A percentile compares a stretch with the other conserved stretches of the same genome.
Evolutionary conservation across 2,888 invertebrate genomes (phyloP).

Genomic region (Ectobius pallidus): DNA sequence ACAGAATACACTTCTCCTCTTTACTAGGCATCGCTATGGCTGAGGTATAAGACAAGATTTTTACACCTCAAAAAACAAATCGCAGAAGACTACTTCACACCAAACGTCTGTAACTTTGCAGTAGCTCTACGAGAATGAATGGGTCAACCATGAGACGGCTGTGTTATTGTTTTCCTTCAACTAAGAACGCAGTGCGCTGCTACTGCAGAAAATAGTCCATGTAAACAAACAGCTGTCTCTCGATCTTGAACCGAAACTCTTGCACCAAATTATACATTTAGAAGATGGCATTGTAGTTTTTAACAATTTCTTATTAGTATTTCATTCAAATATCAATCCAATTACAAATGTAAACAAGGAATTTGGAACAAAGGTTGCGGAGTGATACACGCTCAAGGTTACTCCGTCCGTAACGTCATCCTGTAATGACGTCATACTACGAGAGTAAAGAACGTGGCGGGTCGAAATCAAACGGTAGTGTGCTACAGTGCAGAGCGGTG

Average conservation of each 20-base stretch:
- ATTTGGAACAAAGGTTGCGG: conserved; percentile 45
- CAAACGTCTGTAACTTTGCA: not conserved
- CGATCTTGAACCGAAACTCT: not conserved
- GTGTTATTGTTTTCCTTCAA: conserved; percentile 48
- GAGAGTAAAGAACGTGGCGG: conserved; percentile 38
- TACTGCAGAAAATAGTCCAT: conserved; percentile 44
- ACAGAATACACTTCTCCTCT: conserved; percentile 46
- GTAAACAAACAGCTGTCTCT: conserved; percentile 42
- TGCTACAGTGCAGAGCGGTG: not conserved
- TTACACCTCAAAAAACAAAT: not conserved
- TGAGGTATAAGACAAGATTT: not conserved
- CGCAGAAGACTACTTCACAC: conserved; percentile 14
- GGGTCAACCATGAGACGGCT: conserved; percentile 45
- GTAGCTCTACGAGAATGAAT: conserved; percentile 43
- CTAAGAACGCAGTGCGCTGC: conserved; percentile 32
- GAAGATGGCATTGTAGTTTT: not conserved
- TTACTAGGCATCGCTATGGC: conserved; percentile 46
- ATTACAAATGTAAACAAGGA: conserved; percentile 42
- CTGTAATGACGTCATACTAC: conserved; percentile 40
- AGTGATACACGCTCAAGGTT: conserved; percentile 47
- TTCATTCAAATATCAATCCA: not conserved
- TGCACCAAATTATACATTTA: not conserved
- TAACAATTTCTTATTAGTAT: not conserved
- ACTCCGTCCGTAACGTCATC: conserved; percentile 43
- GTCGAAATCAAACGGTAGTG: conserved; percentile 31